Evolutionary conservation across 2,113 vertebrate species (phyloP).

Genomic region (Sus scrofa): DNA sequence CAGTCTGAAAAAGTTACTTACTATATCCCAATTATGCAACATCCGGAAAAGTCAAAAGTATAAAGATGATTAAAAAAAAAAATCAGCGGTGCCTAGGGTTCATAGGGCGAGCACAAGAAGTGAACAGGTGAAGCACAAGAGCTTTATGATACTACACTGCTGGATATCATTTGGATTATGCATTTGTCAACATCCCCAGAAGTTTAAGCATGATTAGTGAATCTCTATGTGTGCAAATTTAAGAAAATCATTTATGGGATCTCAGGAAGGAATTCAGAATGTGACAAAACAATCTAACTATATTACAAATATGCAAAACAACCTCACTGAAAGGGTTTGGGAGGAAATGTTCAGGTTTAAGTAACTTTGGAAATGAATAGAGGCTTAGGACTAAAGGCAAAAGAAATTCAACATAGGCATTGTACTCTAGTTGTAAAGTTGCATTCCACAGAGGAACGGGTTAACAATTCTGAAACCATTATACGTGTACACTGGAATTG

Average conservation of each 20-base stretch:
- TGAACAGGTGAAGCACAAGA: background rate
- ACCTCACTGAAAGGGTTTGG: background rate
- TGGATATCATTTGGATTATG: background rate
- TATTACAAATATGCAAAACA: background rate
- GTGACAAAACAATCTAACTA: background rate
- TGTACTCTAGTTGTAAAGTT: background rate
- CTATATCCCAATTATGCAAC: background rate
- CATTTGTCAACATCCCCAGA: background rate
- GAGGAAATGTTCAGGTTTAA: background rate
- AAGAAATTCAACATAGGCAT: background rate
- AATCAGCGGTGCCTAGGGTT: background rate
- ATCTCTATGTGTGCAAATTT: background rate
- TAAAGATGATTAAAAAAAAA: background rate
- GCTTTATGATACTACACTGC: background rate
- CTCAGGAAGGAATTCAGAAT: background rate
- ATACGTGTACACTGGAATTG: background rate
- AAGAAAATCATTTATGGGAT: background rate
- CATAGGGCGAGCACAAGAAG: background rate
- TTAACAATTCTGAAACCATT: background rate
- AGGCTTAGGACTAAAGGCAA: background rate
- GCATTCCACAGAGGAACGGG: background rate
- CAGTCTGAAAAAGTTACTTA: background rate
- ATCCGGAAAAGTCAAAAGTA: background rate
- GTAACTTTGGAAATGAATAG: background rate
- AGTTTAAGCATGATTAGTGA: background rate